Base-by-base conservation (phyloP, 92 coral and sea anemone genomes). In the Phenganax subtilis region DNA sequence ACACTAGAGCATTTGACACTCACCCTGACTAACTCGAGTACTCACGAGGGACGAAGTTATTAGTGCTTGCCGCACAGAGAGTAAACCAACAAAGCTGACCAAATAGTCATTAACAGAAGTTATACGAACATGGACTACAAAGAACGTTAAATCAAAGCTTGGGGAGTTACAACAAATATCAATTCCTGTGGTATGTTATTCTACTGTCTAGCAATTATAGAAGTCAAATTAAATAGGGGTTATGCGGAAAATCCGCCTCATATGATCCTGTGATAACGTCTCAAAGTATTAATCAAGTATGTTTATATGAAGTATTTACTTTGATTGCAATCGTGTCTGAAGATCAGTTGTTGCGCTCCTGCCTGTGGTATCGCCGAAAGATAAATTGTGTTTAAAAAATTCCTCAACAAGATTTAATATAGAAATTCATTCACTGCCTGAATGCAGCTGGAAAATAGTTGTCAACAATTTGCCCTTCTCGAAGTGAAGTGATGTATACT, bases 401-500 rank as follows among this genome's bases (percentile, higher is more conserved):
- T 30, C 47, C 16, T 37, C 3, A 1, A 37, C 47, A 1, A 37
- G 47, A 37, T 37, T 37, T 37, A 37, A 37, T 37, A 1, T 37
- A 37, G 47, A 37, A 37, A 37, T 5, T 37, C 47, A 37, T 37
- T 37, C 47, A 37, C 47, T 37, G 47, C 47, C 47, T 37, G 47
- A 37, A 37, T 37, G 47, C 73, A 68, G 73, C 73, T 68, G 73
- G 73, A 68, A 68, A 68, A 68, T 68, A 68, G 5, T 68, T 30
- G 73, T 30, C 73, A 68, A 68, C 73, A 68, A 30, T 29, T 68
- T 30, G 37, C 17, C 47, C 47, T 30, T 68, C 47, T 37, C 47
- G 47, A 37, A 37, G 47, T 37, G 47, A 37, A 37, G 47, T 68
- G 47, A 17, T 9, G 31, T 6, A 29, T 10, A 37, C 29, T 68